These are phyloP conservation scores for Dromius quadrimaculatus DNA, from an alignment of 2,888 invertebrate genomes.

Conservation along the genomic window DNA sequence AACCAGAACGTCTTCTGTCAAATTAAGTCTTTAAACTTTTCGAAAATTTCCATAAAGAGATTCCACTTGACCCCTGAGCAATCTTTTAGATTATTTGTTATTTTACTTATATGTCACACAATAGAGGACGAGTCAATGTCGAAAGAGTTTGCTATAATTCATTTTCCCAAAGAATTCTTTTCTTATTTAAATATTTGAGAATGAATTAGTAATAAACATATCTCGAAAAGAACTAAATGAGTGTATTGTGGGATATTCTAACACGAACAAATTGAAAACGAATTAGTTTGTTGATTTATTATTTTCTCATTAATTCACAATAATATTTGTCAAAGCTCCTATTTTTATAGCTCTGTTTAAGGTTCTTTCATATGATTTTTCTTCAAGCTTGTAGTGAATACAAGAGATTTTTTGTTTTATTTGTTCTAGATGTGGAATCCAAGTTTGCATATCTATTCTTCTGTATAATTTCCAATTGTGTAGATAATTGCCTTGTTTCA, in stretches of 20 bases:
- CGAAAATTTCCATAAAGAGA: conserved; percentile 21
- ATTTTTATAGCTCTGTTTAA: too few species aligned
- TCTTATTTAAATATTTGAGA: conserved; percentile 24
- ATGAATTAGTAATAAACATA: conserved; percentile 31
- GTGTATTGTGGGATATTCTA: conserved; percentile 5
- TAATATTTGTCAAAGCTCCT: too few species aligned
- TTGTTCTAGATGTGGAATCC: too few species aligned
- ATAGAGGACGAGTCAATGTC: conserved; percentile 23
- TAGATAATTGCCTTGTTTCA: too few species aligned
- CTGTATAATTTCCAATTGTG: too few species aligned
- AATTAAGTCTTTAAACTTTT: conserved; percentile 36
- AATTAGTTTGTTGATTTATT: too few species aligned
- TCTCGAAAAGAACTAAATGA: not conserved
- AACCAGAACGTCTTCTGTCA: conserved; percentile 11
- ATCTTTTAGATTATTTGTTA: conserved; percentile 18
- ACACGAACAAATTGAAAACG: too few species aligned
- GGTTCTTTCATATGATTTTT: too few species aligned
- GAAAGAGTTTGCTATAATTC: conserved; percentile 11
- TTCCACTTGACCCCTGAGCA: conserved; percentile 13
- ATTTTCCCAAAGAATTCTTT: conserved; percentile 23
- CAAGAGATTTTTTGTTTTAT: too few species aligned
- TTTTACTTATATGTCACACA: conserved; percentile 4
- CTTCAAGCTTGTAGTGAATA: too few species aligned
- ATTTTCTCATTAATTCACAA: too few species aligned
- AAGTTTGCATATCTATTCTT: too few species aligned